These are phyloP conservation scores for Aphelocoma californica DNA, from an alignment of 2,797 vertebrate genomes.

Conservation along the genomic window DNA sequence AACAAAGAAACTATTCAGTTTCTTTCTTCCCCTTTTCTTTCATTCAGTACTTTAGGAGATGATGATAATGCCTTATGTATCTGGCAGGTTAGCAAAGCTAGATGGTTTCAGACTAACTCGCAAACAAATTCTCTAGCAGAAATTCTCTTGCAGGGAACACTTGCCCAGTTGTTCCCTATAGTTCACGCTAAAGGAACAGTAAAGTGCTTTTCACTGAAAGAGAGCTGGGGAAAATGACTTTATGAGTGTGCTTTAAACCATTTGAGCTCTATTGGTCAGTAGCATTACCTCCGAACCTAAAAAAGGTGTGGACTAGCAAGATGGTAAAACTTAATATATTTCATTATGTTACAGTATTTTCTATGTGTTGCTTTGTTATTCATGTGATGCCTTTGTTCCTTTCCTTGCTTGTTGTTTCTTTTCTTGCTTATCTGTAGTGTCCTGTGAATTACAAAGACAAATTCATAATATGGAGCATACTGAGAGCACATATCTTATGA, in stretches of 20 bases:
- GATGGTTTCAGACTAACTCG: neutral
- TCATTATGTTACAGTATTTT: neutral
- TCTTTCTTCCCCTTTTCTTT: neutral
- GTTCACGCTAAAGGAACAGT: neutral
- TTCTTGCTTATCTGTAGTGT: neutral
- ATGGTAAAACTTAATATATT: neutral
- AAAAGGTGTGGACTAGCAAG: neutral
- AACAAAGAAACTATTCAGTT: neutral
- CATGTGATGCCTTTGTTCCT: neutral
- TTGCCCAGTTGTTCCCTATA: neutral
- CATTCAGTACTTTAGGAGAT: neutral
- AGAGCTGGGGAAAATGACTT: neutral
- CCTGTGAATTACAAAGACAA: neutral
- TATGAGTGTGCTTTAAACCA: neutral
- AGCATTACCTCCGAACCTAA: neutral
- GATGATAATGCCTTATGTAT: neutral
- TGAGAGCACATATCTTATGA: neutral
- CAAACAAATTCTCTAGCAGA: neutral
- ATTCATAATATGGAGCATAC: neutral
- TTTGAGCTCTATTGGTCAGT: neutral
- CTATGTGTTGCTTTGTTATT: neutral
- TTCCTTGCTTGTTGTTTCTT: neutral
- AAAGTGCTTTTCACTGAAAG: neutral
- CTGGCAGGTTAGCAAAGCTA: neutral
- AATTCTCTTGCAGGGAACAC: neutral